Conservation (phyloP, 37 sponge, comb jelly and placozoan genomes). For the Hormiphora californensis region DNA sequence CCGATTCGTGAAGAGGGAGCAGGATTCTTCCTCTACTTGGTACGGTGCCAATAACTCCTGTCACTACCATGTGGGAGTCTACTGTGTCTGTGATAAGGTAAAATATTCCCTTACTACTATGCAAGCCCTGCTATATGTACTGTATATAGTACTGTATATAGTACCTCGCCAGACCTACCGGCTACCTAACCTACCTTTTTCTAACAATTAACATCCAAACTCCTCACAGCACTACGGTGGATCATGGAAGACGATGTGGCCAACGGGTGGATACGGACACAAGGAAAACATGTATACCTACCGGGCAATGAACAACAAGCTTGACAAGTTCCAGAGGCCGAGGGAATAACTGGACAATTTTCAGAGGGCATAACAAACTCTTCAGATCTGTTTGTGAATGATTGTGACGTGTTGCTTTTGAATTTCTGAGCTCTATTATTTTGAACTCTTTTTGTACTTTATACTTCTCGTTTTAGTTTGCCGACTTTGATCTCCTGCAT, state of each 20-base stretch:
- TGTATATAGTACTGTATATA: no score
- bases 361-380: no score
- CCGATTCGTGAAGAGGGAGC: background rate
- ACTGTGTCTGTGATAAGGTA: constrained; percentile 45
- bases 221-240: background rate
- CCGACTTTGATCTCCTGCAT: no score
- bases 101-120: no score
- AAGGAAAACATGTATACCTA: background rate
- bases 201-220: background rate
- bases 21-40: background rate
- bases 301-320: background rate
- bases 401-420: no score
- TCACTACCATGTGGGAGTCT: constrained; percentile 22
- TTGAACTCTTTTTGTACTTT: no score
- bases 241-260: background rate
- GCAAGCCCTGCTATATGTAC: no score
- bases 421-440: no score
- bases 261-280: background rate
- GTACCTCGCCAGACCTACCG: no score
- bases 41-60: constrained; percentile 24
- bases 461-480: no score
- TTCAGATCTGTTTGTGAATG: no score
- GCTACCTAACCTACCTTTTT: background rate
- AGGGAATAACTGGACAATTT: no score
- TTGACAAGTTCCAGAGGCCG: background rate